Percentiles rank a stretch among this genome's conserved stretches.
Conservation (phyloP, 2,797 vertebrate genomes). For the Nasua narica region DNA sequence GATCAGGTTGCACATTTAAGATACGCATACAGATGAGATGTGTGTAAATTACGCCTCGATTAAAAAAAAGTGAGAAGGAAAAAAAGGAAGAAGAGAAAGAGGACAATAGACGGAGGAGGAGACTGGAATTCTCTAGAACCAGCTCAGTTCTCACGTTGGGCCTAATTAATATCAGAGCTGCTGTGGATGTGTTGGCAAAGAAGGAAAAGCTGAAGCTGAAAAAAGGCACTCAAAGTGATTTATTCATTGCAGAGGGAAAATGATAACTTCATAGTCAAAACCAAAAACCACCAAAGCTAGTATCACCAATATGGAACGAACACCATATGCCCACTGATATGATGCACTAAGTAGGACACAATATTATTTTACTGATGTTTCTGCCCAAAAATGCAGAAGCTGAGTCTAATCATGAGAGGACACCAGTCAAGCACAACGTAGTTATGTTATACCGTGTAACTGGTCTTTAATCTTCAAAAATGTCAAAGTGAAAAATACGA, state of each 20-base stretch:
- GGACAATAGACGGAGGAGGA: neutral
- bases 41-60: neutral
- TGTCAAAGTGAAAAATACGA: neutral
- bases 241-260: neutral
- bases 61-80: neutral
- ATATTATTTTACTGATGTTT: neutral
- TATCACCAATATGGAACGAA: neutral
- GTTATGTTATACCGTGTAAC: too few species aligned
- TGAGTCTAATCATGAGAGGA: neutral
- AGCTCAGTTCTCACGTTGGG: neutral
- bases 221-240: neutral
- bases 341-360: neutral
- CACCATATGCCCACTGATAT: fast-evolving
- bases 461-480: neutral
- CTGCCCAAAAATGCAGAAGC: neutral
- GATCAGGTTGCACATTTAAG: neutral
- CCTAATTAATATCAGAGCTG: neutral
- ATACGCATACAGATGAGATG: neutral
- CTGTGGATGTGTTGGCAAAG: neutral
- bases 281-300: neutral
- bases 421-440: neutral
- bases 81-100: neutral
- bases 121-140: neutral
- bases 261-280: neutral
- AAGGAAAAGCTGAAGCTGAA: neutral